Evolutionary conservation across 2,888 invertebrate genomes (phyloP), one percentile per base, ranked within the genome.

Genomic region (Sclerodermus sp.): DNA sequence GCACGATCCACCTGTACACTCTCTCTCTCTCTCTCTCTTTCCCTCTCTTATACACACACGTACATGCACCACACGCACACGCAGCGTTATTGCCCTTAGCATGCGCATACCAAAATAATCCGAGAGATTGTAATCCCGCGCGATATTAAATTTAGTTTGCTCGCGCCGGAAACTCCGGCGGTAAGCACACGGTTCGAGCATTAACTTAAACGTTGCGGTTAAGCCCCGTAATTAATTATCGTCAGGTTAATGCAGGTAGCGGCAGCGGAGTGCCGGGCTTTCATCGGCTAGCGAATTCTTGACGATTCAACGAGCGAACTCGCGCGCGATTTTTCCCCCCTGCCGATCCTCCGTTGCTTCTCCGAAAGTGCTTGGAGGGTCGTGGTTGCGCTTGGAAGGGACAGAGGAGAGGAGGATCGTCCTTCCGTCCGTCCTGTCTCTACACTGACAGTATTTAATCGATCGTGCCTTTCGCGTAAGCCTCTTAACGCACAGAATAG

Each of bases 131-230:
- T 71, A 73, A 70, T 71, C 68, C 54, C 56, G 64, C 66, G 59
- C 64, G 64, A 71, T 72, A 73, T 71, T 72, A 73, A 74, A 74
- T 74, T 73, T 68, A 74, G 73, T 73, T 72, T 62, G 63, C 62
- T 50, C 51, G 53, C 58, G 57, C 49, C 69, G 66, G 70, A 64
- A 64, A 63, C 66, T 57, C 55, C 46, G 45, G 49, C 53, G 49
- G 56, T 45, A 56, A 57, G 54, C 58, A 60, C 54, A 57, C 58
- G 52, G 68, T 64, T 60, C 64, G 64, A 64, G 63, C 64, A 62
- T 67, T 68, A 64, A 68, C 69, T 68, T 68, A 67, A 71, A 69
- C 62, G 63, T 60, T 59, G 60, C 55, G 64, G 64, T 63, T 65
- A 66, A 71, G 66, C 65, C 62, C 63, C 55, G 62, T 67, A 70